These are phyloP conservation scores for Chironomus tepperi DNA, from an alignment of 1,140 invertebrate species.

Conservation along the genomic window DNA sequence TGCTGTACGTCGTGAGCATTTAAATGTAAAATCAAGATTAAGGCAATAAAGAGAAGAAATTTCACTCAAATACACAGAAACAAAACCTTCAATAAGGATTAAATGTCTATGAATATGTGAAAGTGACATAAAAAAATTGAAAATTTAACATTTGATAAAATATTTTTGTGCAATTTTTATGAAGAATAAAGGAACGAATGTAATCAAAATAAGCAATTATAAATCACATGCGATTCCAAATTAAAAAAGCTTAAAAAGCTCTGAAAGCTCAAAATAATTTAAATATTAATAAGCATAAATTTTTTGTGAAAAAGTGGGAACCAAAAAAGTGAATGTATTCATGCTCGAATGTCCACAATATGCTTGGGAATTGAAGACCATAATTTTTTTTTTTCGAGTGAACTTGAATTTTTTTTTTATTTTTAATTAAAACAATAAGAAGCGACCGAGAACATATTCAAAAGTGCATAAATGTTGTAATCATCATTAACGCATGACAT, in stretches of 20 bases:
- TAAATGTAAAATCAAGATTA: neutral
- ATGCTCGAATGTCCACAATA: neutral
- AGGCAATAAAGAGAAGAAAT: neutral
- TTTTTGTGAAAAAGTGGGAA: neutral
- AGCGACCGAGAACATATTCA: neutral
- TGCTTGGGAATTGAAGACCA: neutral
- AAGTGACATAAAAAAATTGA: neutral
- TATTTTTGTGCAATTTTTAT: neutral
- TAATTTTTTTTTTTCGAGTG: neutral
- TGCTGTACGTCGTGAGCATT: neutral
- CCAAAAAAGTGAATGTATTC: neutral
- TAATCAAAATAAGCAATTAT: neutral
- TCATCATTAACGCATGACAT: constrained; percentile 20
- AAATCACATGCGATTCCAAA: constrained; percentile 10
- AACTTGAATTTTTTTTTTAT: neutral
- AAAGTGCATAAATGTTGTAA: constrained; percentile 7
- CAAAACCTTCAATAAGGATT: neutral
- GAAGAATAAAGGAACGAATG: neutral
- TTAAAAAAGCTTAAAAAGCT: too few species aligned
- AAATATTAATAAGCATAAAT: too few species aligned
- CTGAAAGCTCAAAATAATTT: neutral
- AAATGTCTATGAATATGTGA: neutral
- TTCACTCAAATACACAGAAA: neutral
- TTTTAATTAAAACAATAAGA: neutral
- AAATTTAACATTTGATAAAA: constrained; percentile 14